Percentiles rank a stretch among this genome's conserved stretches.
Evolutionary conservation across 2,888 invertebrate species (phyloP).

Genomic region (Hetaerina titia): DNA sequence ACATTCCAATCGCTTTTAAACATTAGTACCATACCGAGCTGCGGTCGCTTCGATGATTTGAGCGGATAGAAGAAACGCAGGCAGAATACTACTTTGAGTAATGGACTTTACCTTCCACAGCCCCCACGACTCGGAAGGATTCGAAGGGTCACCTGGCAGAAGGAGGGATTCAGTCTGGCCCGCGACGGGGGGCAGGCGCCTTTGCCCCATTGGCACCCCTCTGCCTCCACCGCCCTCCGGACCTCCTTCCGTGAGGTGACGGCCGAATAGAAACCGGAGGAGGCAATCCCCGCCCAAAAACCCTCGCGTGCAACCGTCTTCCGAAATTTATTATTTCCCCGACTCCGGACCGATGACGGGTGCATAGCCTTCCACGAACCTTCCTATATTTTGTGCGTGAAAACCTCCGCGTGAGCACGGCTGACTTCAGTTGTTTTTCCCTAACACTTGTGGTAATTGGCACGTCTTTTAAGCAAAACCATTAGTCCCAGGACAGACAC

Average conservation of each 20-base stretch:
- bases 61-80: neutral
- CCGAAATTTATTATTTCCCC: slow-evolving; percentile 48
- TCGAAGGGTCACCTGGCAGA: neutral
- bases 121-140: neutral
- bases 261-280: neutral
- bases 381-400: neutral
- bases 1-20: slow-evolving; percentile 44
- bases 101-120: slow-evolving; percentile 6
- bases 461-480: neutral
- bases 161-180: neutral
- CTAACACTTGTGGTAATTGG: slow-evolving; percentile 32
- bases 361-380: slow-evolving; percentile 8
- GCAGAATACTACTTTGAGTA: slow-evolving; percentile 50
- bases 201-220: neutral
- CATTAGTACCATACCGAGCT: slow-evolving; percentile 31
- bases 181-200: slow-evolving; percentile 64
- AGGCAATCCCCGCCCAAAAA: neutral
- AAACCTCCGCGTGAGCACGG: neutral
- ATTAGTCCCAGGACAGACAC: neutral
- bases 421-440: neutral
- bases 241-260: neutral
- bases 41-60: slow-evolving; percentile 32
- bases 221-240: neutral
- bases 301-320: neutral
- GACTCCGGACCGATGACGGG: neutral